Evolutionary conservation across 2,888 invertebrate genomes (phyloP), one percentile per base, ranked within the genome.

Genomic region (Philhelius pedissequus): DNA sequence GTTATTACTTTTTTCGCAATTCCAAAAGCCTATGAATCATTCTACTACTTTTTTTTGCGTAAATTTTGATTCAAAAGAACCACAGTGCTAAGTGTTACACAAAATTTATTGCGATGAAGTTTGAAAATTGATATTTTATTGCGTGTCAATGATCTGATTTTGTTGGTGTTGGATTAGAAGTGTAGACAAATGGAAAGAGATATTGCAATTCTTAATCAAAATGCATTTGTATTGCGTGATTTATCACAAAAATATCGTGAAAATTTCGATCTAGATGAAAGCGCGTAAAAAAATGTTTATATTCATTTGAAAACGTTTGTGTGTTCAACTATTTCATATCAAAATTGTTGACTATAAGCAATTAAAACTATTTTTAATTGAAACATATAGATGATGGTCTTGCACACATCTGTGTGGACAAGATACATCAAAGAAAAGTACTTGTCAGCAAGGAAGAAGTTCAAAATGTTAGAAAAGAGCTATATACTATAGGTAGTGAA

Each of bases 351-450:
- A 40, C 45, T 48, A 38, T 38, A 40, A 22, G 50, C 40, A 43
- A 76, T 71, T 60, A 71, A 81, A 68, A 6, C 73, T 77, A 78
- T 83, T 83, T 83, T 78, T 77, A 83, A 83, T 82, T 82, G 66
- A 54, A 70, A 38, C 70, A 81, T 62, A 81, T 62, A 56, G 43
- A 64, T 62, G 40, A 27, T 15, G 27, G 1, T 13, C 13, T 22
- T 25, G 13, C 38, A 54, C 27, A 50, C 56, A 50, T 43, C 25
- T 25, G 9, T 25, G 43, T 27, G 25, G n/a, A 52, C 18, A 40
- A 27, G 11, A 60, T 25, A 50, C 22, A 60, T 74, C 52, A 73
- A 79, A 73, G 58, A 62, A 30, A 73, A 25, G 20, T n/a, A 43
- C 45, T 43, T 62, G 45, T 18, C 18, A 43, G 50, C 32, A 1